These are phyloP conservation scores for Diarsia rubi DNA, from an alignment of 2,888 invertebrate genomes.

Conservation along the genomic window DNA sequence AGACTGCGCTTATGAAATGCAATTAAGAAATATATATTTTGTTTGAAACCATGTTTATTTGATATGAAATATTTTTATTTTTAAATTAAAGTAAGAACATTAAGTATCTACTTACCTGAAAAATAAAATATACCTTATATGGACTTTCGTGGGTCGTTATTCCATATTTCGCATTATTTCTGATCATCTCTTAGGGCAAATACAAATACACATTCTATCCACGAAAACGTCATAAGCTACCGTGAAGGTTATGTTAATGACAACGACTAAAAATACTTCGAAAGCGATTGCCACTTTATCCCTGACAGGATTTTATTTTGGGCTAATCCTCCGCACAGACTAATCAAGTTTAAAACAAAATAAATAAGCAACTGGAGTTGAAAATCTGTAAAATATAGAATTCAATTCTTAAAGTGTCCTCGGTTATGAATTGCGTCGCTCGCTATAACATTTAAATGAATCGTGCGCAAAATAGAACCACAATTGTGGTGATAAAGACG, in stretches of 20 bases:
- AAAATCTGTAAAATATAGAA: constrained; percentile 60
- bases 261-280: not conserved
- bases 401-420: constrained; percentile 63
- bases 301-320: not conserved
- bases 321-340: too few species aligned
- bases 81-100: not conserved
- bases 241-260: not conserved
- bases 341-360: constrained; percentile 36
- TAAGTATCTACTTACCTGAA: not conserved
- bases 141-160: not conserved
- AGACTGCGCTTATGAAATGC: constrained; percentile 47
- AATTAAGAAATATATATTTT: constrained; percentile 35
- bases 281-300: not conserved
- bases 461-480: constrained; percentile 72
- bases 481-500: constrained; percentile 72
- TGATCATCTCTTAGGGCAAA: not conserved
- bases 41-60: not conserved
- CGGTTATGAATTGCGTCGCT: constrained; percentile 67
- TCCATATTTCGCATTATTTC: not conserved
- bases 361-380: constrained; percentile 31
- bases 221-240: not conserved
- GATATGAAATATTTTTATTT: not conserved
- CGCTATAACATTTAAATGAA: constrained; percentile 71
- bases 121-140: not conserved
- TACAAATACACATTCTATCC: not conserved